A percentile compares a stretch with the other conserved stretches of the same genome.
Evolutionary conservation across 64 coral and sea anemone species (phyloP).

Genomic region (Stichodactyla mertensii): DNA sequence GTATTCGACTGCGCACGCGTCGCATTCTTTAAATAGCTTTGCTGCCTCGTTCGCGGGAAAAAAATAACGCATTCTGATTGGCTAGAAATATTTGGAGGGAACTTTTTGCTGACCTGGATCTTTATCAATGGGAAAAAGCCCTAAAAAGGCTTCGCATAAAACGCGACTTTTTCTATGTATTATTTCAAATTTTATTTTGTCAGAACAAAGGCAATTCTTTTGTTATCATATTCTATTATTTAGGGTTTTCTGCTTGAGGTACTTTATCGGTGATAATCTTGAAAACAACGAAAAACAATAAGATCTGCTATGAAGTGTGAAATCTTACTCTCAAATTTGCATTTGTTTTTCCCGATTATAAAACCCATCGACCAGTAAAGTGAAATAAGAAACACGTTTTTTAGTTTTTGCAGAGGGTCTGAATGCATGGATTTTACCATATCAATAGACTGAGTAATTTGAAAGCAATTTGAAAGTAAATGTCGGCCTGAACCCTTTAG

Average conservation of each 20-base stretch:
- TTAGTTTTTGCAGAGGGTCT: neutral
- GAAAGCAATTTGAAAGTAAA: no score
- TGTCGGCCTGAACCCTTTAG: no score
- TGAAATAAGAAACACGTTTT: neutral
- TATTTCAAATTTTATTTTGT: neutral
- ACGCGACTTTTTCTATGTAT: neutral
- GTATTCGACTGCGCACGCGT: slow-evolving; percentile 59
- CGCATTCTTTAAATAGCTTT: slow-evolving; percentile 84
- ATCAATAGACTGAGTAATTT: no score
- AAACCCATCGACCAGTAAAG: neutral
- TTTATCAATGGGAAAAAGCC: neutral
- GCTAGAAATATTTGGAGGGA: slow-evolving; percentile 72
- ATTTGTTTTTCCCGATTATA: neutral
- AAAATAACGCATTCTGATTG: slow-evolving; percentile 72
- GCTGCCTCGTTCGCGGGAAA: slow-evolving; percentile 99
- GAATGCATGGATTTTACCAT: no score
- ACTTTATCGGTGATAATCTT: neutral
- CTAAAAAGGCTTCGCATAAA: neutral
- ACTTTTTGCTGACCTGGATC: slow-evolving; percentile 37
- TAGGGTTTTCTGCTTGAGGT: neutral
- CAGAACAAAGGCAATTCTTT: neutral
- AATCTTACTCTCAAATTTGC: neutral
- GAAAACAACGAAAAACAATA: neutral
- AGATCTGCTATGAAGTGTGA: neutral
- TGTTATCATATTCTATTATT: neutral